Conservation (phyloP, 2,797 vertebrate species). For the Hemibagrus guttatus region DNA sequence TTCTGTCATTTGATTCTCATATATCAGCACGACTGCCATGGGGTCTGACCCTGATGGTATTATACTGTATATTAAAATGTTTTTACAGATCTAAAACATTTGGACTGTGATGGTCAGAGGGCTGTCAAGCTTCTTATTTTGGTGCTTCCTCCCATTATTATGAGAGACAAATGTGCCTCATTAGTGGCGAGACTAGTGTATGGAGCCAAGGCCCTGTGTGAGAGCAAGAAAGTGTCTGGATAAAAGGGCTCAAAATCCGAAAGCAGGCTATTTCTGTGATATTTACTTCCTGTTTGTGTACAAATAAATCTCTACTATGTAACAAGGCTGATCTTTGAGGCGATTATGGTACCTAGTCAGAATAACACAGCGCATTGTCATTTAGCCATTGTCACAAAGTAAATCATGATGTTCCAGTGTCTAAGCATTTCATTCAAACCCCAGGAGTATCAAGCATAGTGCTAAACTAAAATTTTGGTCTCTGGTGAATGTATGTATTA, state of each 20-base stretch:
- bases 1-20: background rate
- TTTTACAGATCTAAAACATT: background rate
- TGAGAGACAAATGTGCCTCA: constrained; percentile 3
- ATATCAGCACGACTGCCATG: background rate
- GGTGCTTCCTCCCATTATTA: background rate
- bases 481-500: background rate
- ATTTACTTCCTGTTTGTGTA: background rate
- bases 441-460: background rate
- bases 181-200: background rate
- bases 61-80: background rate
- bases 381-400: background rate
- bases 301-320: background rate
- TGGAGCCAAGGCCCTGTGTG: background rate
- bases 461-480: background rate
- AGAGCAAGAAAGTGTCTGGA: background rate
- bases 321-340: background rate
- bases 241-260: background rate
- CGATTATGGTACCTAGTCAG: background rate
- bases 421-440: background rate
- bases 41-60: background rate
- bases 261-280: background rate
- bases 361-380: background rate
- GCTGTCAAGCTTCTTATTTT: constrained; percentile 16
- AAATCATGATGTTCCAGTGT: background rate
- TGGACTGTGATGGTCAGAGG: background rate